Conservation (phyloP, 2,113 vertebrate genomes). For the Forbesichthys papilliferus region DNA sequence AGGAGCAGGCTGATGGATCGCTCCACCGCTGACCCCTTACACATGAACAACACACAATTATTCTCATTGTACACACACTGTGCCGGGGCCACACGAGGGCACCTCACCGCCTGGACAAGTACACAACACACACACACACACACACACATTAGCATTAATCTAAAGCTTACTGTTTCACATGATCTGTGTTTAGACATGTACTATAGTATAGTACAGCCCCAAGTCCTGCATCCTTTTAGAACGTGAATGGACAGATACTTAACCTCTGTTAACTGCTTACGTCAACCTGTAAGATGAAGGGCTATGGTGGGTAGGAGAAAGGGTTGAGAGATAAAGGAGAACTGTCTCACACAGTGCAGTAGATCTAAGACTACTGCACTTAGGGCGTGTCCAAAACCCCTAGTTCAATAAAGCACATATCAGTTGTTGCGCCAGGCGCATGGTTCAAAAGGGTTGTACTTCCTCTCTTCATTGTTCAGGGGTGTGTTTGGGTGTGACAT, state of each 20-base stretch:
- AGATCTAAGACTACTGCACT: too few relatives aligned
- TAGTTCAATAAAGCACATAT: too few relatives aligned
- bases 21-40: constrained; percentile 34
- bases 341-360: neutral
- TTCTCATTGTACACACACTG: constrained; percentile 40
- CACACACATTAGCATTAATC: too few relatives aligned
- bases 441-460: too few relatives aligned
- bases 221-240: constrained; percentile 47
- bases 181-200: too few relatives aligned
- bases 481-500: too few relatives aligned
- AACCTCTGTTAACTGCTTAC: constrained; percentile 62
- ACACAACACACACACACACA: too few relatives aligned
- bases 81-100: constrained; percentile 15
- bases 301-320: constrained; percentile 36
- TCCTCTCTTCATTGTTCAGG: too few relatives aligned
- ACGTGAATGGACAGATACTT: constrained; percentile 50
- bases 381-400: too few relatives aligned
- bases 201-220: too few relatives aligned
- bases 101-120: constrained; percentile 1
- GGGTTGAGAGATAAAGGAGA: neutral
- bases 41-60: constrained; percentile 35
- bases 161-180: too few relatives aligned
- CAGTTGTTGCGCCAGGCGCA: too few relatives aligned
- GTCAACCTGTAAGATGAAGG: constrained; percentile 75
- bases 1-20: constrained; percentile 32